phyloP scores from a whole-genome alignment of 2,113 vertebrate species.

The zebrafish (Danio rerio) region DNA sequence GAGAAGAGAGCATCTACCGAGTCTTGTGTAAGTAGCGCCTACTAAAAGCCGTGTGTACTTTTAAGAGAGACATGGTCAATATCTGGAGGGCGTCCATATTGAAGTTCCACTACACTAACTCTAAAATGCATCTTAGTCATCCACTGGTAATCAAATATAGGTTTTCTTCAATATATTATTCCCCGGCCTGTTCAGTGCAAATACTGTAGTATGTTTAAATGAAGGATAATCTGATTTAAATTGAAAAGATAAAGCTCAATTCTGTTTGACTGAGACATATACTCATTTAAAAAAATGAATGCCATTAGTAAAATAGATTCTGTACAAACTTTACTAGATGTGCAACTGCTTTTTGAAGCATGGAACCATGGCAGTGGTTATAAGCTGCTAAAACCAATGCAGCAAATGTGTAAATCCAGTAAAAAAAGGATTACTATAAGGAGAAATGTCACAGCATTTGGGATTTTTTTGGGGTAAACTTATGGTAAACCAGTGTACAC shows the following conservation, averaged over 20 bases:
- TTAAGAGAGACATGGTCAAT: constrained; percentile 75
- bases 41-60: constrained; percentile 74
- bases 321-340: not conserved
- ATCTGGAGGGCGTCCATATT: constrained; percentile 78
- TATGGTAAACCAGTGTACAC: too few species aligned
- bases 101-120: constrained; percentile 68
- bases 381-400: too few species aligned
- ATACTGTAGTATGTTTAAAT: constrained; percentile 67
- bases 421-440: too few species aligned
- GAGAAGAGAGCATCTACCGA: constrained; percentile 68
- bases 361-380: too few species aligned
- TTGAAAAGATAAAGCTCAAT: constrained; percentile 57
- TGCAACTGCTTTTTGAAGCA: too few species aligned
- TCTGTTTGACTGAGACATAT: not conserved
- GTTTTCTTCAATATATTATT: constrained; percentile 71
- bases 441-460: too few species aligned
- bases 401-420: too few species aligned
- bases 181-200: constrained; percentile 65
- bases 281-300: not conserved
- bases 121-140: constrained; percentile 78
- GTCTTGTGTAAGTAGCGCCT: constrained; percentile 65
- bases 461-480: too few species aligned
- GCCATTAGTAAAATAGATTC: not conserved
- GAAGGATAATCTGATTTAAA: constrained; percentile 70
- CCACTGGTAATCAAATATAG: constrained; percentile 71